phyloP scores from a whole-genome alignment of 2,113 vertebrate genomes.

The Cricetomys ansorgei region DNA sequence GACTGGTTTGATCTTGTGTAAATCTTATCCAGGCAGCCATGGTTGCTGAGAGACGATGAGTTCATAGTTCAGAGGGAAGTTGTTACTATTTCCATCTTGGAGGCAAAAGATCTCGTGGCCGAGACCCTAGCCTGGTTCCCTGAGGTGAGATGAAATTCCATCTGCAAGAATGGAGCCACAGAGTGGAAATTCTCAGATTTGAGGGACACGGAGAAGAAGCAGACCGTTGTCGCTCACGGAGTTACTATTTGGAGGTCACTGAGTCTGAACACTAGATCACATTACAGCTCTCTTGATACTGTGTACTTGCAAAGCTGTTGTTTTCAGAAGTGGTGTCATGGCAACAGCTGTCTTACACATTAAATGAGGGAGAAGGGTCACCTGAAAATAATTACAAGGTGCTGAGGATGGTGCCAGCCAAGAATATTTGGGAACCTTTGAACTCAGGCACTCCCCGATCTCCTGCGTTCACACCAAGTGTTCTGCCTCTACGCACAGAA shows the following conservation, averaged over 20 bases:
- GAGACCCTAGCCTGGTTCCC: background rate
- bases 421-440: background rate
- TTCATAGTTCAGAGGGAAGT: background rate
- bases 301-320: background rate
- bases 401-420: background rate
- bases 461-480: background rate
- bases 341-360: background rate
- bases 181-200: background rate
- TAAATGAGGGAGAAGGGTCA: background rate
- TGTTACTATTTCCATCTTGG: background rate
- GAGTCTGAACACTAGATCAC: background rate
- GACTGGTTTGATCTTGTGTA: background rate
- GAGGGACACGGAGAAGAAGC: background rate
- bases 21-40: background rate
- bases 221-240: background rate
- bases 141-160: background rate
- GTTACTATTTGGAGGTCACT: background rate
- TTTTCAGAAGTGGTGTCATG: background rate
- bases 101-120: background rate
- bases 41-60: background rate
- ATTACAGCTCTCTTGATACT: background rate
- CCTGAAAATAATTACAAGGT: background rate
- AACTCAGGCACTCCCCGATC: background rate
- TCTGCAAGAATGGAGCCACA: background rate
- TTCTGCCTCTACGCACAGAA: background rate